Evolutionary conservation across 1,140 invertebrate species (phyloP), one percentile per base, ranked within the genome.

Genomic region (Drosophila jambulina): DNA sequence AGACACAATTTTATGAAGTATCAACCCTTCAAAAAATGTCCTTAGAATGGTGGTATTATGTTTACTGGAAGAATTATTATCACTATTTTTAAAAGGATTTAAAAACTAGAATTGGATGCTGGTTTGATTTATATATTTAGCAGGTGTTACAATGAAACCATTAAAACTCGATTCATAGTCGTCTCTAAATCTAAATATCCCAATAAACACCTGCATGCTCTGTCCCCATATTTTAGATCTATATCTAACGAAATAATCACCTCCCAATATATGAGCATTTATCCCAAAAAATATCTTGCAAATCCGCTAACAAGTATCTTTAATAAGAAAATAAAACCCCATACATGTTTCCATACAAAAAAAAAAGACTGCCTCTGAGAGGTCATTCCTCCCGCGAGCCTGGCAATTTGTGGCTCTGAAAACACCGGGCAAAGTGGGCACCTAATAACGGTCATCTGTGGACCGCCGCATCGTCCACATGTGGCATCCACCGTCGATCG

Each of bases 391-490:
- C 70, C 36, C 27, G 46, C 15, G 32, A 72, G 69, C 61, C 72
- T 75, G 74, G 59, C 78, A 85, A 84, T 85, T 81, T 72, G 67
- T 59, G 65, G 43, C 70, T 40, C 27, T 3, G 48, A 32, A 76
- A 82, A 74, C 32, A 69, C 83, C 64, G 75, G 60, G 71, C 64
- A 82, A 58, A 62, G 17, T 34, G 75, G 38, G 45, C 51, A 57
- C 19, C 68, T 72, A 85, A 88, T 90, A 81, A 85, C 74, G 59
- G 81, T 84, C 67, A 80, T 84, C 72, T 34, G 57, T 64, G 57
- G 51, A 15, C 61, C 49, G 54, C 19, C 36, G 43, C 29, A 38
- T 27, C 56, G 34, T 60, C 53, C 32, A 40, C 57, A 64, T 42
- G 61, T 61, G 38, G 36, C 53, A 38, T 38, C 53, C 53, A 54